Conservation (phyloP, 2,113 vertebrate genomes). For the Picathartes gymnocephalus region DNA sequence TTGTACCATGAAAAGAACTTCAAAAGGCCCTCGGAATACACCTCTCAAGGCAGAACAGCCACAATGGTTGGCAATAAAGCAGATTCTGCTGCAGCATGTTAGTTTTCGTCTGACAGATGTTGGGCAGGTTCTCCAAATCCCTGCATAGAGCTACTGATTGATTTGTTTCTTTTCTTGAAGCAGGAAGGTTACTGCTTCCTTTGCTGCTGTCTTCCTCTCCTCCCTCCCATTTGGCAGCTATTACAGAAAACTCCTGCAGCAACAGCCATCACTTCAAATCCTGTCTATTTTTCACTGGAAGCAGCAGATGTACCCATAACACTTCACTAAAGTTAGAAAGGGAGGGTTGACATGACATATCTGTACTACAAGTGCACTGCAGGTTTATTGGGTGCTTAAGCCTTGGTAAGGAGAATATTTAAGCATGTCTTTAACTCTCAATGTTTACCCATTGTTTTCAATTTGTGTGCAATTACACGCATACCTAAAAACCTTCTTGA, state of each 20-base stretch:
- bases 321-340: constrained; percentile 37
- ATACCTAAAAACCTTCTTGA: not conserved
- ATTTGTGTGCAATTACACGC: not conserved
- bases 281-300: constrained; percentile 33
- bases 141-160: constrained; percentile 15
- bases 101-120: not conserved
- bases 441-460: not conserved
- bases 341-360: not conserved
- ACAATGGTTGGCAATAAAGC: not conserved
- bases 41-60: not conserved
- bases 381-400: not conserved
- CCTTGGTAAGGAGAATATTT: not conserved
- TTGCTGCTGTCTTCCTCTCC: not conserved
- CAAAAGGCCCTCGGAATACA: not conserved
- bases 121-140: not conserved
- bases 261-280: constrained; percentile 36
- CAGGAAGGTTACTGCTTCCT: constrained; percentile 16
- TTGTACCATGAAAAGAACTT: not conserved
- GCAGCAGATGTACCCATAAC: constrained; percentile 41
- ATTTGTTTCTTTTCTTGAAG: constrained; percentile 49
- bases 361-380: not conserved
- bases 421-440: not conserved
- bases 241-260: constrained; percentile 36
- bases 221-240: constrained; percentile 28
- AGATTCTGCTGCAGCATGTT: not conserved